phyloP scores from a whole-genome alignment of 2,113 vertebrate species.

The Pseudopodoces humilis region DNA sequence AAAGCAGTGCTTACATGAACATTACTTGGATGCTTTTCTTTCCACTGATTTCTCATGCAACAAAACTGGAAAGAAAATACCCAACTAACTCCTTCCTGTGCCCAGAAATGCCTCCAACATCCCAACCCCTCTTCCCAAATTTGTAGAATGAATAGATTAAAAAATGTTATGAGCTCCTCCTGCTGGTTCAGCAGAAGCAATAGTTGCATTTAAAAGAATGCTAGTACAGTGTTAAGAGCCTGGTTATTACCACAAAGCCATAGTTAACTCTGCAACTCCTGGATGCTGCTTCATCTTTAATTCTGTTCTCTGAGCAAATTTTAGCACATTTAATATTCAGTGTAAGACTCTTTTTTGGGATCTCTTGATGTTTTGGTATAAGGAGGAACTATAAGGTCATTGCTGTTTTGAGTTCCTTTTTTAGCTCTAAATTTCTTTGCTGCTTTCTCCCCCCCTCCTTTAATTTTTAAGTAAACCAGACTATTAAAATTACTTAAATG shows the following conservation, averaged over 20 bases:
- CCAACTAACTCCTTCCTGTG: background rate
- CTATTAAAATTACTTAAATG: constrained; percentile 60
- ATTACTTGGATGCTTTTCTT: background rate
- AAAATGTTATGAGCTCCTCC: constrained; percentile 53
- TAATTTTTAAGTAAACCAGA: constrained; percentile 56
- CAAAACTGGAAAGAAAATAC: background rate
- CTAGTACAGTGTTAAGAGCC: constrained; percentile 21
- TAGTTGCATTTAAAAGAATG: background rate
- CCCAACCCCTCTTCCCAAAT: background rate
- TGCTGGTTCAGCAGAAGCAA: constrained; percentile 34
- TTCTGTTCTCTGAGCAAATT: background rate
- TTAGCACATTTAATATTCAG: background rate
- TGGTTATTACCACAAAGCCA: constrained; percentile 1
- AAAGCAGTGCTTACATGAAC: background rate
- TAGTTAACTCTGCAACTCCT: constrained; percentile 7
- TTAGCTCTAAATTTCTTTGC: constrained; percentile 31
- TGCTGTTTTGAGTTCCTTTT: background rate
- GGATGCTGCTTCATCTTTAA: constrained; percentile 37
- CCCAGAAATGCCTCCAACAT: background rate
- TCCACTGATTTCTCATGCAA: background rate
- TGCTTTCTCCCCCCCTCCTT: background rate
- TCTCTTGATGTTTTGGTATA: background rate
- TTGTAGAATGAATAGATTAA: constrained; percentile 18
- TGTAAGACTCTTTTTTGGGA: background rate
- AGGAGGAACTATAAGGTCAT: background rate